These are phyloP conservation scores for Hippocampus kuda DNA, from an alignment of 2,797 vertebrate species.

Conservation along the genomic window DNA sequence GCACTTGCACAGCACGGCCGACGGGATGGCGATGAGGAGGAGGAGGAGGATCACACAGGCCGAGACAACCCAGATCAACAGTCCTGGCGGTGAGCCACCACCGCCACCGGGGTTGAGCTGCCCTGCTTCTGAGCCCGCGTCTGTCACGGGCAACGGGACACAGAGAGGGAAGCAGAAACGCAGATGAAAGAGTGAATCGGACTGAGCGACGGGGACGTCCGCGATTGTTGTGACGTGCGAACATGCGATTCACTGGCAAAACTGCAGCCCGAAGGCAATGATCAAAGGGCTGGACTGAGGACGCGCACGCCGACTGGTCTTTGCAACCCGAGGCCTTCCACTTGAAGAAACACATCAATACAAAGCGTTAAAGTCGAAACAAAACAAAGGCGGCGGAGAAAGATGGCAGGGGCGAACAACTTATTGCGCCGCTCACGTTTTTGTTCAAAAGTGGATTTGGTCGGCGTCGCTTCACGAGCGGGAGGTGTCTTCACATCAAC, in stretches of 20 bases:
- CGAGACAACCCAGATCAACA: conserved; percentile 80
- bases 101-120: conserved; percentile 63
- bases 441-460: background rate
- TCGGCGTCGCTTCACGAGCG: background rate
- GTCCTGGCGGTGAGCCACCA: conserved; percentile 76
- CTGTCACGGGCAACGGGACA: conserved; percentile 26
- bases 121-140: conserved; percentile 37
- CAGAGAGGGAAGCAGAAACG: background rate
- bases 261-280: background rate
- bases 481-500: background rate
- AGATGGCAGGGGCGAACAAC: background rate
- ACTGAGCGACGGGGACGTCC: conserved; percentile 6
- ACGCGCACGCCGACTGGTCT: background rate
- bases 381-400: background rate
- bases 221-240: background rate
- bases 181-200: conserved; percentile 17
- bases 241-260: background rate
- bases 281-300: background rate
- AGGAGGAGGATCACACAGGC: conserved; percentile 77
- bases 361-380: background rate
- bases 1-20: conserved; percentile 77
- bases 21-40: conserved; percentile 72
- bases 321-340: conserved; percentile 3
- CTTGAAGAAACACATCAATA: background rate
- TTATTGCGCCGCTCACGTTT: background rate